phyloP scores from a whole-genome alignment of 2,113 vertebrate species.

The Silurus asotus region DNA sequence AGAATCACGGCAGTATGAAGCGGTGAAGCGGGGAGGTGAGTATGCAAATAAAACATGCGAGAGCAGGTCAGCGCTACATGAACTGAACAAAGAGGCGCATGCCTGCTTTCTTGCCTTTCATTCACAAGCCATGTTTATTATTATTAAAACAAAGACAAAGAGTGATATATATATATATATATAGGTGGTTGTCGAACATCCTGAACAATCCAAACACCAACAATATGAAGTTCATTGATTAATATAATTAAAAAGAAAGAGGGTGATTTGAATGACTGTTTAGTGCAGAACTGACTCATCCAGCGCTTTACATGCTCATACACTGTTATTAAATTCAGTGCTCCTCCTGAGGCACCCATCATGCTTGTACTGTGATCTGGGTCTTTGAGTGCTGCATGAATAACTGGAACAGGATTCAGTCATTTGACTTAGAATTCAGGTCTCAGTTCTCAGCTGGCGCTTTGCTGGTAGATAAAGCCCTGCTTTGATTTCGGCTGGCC shows the following conservation, averaged over 20 bases:
- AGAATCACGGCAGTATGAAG: neutral
- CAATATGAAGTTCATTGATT: neutral
- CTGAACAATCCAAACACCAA: neutral
- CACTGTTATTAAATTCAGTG: neutral
- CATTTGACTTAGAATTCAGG: conserved; percentile 13
- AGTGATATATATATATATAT: neutral
- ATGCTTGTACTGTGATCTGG: neutral
- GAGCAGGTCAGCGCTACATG: neutral
- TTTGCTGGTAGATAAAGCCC: neutral
- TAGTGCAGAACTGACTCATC: neutral
- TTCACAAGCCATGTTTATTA: neutral
- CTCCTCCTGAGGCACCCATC: neutral
- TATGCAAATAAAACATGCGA: neutral
- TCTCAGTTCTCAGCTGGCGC: neutral
- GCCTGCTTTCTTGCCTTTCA: neutral
- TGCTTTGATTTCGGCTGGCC: conserved; percentile 17
- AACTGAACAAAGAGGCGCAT: neutral
- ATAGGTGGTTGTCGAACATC: neutral
- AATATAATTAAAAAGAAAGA: neutral
- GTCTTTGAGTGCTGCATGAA: neutral
- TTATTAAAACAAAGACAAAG: neutral
- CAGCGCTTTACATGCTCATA: neutral
- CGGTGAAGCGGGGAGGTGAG: neutral
- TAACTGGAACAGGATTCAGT: conserved; percentile 17
- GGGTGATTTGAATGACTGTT: neutral